These are phyloP conservation scores for Dissostichus mawsoni DNA, from an alignment of 2,113 vertebrate species.

Conservation along the genomic window DNA sequence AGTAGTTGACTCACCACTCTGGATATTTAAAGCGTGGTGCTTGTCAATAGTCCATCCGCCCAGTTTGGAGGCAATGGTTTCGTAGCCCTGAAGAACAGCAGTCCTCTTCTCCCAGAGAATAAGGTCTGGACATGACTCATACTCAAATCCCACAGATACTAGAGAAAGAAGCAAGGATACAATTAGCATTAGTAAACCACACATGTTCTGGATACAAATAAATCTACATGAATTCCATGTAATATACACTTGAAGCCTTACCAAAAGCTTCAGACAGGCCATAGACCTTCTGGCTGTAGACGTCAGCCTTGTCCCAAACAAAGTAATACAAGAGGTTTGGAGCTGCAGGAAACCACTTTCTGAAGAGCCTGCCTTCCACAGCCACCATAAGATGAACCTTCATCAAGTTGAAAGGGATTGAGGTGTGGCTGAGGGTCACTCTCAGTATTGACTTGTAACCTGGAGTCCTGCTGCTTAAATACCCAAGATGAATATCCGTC, in stretches of 20 bases:
- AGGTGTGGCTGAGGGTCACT: slow-evolving; percentile 92
- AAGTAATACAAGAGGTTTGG: slow-evolving; percentile 95
- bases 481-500: slow-evolving; percentile 91
- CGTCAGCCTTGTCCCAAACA: slow-evolving; percentile 97
- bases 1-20: slow-evolving; percentile 88
- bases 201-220: neutral
- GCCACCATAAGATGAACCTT: slow-evolving; percentile 99
- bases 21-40: slow-evolving; percentile 97
- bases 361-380: slow-evolving; percentile 94
- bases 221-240: neutral
- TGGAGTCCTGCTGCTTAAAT: slow-evolving; percentile 94
- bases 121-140: slow-evolving; percentile 97
- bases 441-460: slow-evolving; percentile 96
- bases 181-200: neutral
- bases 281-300: slow-evolving; percentile 98
- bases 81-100: slow-evolving; percentile 94
- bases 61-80: slow-evolving; percentile 94
- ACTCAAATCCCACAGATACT: slow-evolving; percentile 98
- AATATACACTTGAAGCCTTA: slow-evolving; percentile 71
- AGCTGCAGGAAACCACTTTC: slow-evolving; percentile 95
- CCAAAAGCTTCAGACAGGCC: slow-evolving; percentile 95
- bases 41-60: slow-evolving; percentile 96
- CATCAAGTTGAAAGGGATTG: slow-evolving; percentile 98
- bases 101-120: slow-evolving; percentile 99
- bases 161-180: neutral